Evolutionary conservation across 2,113 vertebrate species (phyloP).

Genomic region (Butorides virescens): DNA sequence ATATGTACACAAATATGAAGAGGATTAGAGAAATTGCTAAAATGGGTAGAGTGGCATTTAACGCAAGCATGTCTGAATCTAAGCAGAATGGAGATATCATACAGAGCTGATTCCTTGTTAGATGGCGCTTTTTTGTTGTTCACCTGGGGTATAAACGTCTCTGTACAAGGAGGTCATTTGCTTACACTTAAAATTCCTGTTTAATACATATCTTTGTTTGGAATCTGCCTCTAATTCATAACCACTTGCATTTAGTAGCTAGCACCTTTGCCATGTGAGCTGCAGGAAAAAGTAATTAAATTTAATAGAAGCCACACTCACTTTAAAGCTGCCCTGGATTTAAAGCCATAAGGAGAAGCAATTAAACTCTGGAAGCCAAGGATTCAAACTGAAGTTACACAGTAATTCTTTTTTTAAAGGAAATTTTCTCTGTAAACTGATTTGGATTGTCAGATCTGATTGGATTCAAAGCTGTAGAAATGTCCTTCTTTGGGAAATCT

Average conservation of each 20-base stretch:
- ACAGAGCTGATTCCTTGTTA: background rate
- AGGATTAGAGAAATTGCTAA: background rate
- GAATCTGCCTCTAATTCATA: slow-evolving; percentile 21
- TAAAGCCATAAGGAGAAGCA: slow-evolving; percentile 49
- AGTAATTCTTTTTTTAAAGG: background rate
- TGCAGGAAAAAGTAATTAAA: slow-evolving; percentile 58
- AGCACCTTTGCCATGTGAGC: slow-evolving; percentile 22
- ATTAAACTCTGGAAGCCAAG: slow-evolving; percentile 45
- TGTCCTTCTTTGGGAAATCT: background rate
- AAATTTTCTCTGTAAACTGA: background rate
- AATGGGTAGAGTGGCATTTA: background rate
- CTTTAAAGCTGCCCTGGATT: slow-evolving; percentile 65
- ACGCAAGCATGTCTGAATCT: background rate
- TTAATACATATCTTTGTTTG: background rate
- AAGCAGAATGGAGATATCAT: background rate
- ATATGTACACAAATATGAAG: background rate
- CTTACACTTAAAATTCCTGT: background rate
- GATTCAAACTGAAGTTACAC: slow-evolving; percentile 18
- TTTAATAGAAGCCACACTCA: slow-evolving; percentile 62
- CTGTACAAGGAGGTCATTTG: background rate
- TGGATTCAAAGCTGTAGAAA: background rate
- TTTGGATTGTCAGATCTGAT: background rate
- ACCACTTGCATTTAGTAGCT: slow-evolving; percentile 8
- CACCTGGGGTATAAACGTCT: background rate
- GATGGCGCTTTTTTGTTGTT: background rate